Evolutionary conservation across 2,797 vertebrate genomes (phyloP).

Genomic region (Gephyroberyx darwinii): DNA sequence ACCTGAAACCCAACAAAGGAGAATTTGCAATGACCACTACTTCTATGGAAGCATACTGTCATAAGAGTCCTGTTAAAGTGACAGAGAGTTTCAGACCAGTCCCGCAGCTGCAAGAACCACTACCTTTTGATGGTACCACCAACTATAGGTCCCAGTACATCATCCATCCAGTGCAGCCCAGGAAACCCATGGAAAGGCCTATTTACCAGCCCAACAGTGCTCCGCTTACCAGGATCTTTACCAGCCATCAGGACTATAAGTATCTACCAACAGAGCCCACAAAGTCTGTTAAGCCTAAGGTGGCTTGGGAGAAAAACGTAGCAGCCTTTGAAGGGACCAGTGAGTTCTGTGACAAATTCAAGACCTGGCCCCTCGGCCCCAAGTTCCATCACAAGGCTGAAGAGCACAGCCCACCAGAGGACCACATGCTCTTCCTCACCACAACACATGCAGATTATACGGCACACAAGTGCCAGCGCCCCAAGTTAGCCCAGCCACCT

Average conservation of each 20-base stretch:
- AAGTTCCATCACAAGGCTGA: constrained; percentile 4
- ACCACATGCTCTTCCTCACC: background rate
- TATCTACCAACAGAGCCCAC: background rate
- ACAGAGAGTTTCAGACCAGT: constrained; percentile 18
- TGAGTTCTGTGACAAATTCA: constrained; percentile 35
- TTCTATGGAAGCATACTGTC: background rate
- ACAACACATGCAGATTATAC: constrained; percentile 30
- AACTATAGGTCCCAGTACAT: constrained; percentile 62
- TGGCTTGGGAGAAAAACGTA: background rate
- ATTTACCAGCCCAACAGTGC: background rate
- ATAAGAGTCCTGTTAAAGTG: background rate
- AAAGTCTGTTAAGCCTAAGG: constrained; percentile 2
- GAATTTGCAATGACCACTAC: background rate
- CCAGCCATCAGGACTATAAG: constrained; percentile 23
- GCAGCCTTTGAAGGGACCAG: constrained; percentile 2
- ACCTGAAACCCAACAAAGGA: constrained; percentile 34
- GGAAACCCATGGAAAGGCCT: background rate
- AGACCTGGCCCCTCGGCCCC: constrained; percentile 31
- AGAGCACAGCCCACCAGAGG: background rate
- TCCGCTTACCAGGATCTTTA: constrained; percentile 13
- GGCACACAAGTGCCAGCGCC: constrained; percentile 10
- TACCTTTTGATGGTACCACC: constrained; percentile 47
- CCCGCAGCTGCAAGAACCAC: background rate
- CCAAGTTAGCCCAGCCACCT: background rate
- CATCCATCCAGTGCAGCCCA: constrained; percentile 34